Base-by-base conservation (phyloP, 2,113 vertebrate genomes). In the Labeo catla region DNA sequence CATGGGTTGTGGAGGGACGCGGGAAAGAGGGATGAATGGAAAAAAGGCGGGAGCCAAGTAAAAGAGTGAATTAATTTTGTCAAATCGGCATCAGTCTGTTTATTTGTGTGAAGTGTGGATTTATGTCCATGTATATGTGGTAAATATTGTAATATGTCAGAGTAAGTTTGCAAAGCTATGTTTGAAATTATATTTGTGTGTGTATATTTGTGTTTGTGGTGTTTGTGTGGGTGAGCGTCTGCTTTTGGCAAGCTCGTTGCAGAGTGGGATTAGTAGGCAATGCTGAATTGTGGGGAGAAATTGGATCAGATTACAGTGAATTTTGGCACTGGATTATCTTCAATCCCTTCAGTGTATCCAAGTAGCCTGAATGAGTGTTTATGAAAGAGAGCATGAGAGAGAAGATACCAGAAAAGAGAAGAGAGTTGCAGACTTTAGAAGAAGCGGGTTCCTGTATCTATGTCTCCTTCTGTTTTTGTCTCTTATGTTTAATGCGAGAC, bases 221-320 rank as follows among this genome's bases (percentile, higher is more conserved):
- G 73, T 80, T 66, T 66, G 61, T 86, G 68, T 76, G 70, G 23
- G 45, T 78, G 88, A 68, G 84, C 36, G 65, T 45, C 9, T 82
- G 49, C 66, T 83, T 61, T 87, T 87, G 86, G 86, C 90, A 61
- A 77, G 47, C 59, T 85, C 68, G 8, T 57, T 79, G 68, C 81
- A 87, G 61, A 86, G 61, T 84, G 88, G 87, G 89, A 88, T 89
- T 90, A 88, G 89, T 81, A 79, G 86, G 68, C 74, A 88, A 52
- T 2, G 19, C 82, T 87, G 83, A 89, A 80, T 87, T 77, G 73
- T 83, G 21, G 83, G 50, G 76, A 88, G 87, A 91, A 88, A 91
- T 86, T 88, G 91, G 88, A 90, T 91, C 89, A 88, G 91, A 90
- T 91, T 91, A 90, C 84, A 81, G 86, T 88, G 79, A 88, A 86